phyloP scores from a whole-genome alignment of 2,797 vertebrate species.

The Syngnathus rostellatus region DNA sequence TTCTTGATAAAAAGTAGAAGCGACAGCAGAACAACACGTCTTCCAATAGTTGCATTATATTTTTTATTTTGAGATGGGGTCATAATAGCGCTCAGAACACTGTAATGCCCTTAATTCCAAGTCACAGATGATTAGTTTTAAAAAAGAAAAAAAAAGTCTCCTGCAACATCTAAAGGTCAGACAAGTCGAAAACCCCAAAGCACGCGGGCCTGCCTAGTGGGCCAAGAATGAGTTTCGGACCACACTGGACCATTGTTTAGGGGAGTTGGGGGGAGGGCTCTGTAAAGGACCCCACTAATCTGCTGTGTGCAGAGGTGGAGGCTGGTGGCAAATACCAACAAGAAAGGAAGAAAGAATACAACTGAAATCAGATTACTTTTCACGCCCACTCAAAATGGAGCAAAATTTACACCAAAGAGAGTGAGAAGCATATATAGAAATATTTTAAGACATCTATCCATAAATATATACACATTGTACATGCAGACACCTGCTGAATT shows the following conservation, averaged over 20 bases:
- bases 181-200: conserved; percentile 27
- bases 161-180: conserved; percentile 9
- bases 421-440: no score
- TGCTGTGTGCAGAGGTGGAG: conserved; percentile 31
- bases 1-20: neutral
- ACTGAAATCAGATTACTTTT: conserved; percentile 2
- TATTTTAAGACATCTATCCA: no score
- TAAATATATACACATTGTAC: neutral
- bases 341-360: neutral
- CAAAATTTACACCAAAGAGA: neutral
- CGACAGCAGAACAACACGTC: neutral
- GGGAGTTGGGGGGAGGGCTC: conserved; percentile 32
- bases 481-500: no score
- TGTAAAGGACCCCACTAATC: conserved; percentile 49
- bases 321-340: conserved; percentile 7
- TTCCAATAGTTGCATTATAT: neutral
- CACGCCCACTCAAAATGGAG: neutral
- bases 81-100: neutral
- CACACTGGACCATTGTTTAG: conserved; percentile 58
- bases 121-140: neutral
- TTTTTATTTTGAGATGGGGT: neutral
- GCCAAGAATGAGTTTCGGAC: conserved; percentile 35
- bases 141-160: neutral
- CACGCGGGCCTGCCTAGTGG: conserved; percentile 2
- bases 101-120: neutral